Percentiles rank a stretch among this genome's conserved stretches.
These are phyloP conservation scores for Marasmarcha lunaedactyla DNA, from an alignment of 2,888 invertebrate genomes.

Conservation along the genomic window DNA sequence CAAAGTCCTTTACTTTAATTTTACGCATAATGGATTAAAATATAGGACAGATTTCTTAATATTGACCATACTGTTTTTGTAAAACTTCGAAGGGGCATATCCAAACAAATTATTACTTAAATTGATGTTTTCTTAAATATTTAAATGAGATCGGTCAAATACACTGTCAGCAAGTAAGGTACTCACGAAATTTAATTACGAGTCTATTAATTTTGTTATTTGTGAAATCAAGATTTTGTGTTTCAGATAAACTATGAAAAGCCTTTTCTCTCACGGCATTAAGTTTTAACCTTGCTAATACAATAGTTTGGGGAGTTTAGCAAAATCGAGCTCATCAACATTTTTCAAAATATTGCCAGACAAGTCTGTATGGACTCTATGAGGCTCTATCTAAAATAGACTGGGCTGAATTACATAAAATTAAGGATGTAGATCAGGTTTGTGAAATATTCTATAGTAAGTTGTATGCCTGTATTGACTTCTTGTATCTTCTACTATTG, in stretches of 20 bases:
- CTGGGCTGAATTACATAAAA: too few relatives aligned
- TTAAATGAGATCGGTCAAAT: constrained; percentile 83
- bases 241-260: constrained; percentile 90
- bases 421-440: too few relatives aligned
- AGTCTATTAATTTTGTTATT: constrained; percentile 82
- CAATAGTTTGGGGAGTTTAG: constrained; percentile 79
- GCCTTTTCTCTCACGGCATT: constrained; percentile 88
- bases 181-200: constrained; percentile 79
- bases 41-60: constrained; percentile 89
- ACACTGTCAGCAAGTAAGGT: constrained; percentile 81
- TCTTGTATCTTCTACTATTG: too few relatives aligned
- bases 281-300: constrained; percentile 82
- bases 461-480: too few relatives aligned
- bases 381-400: too few relatives aligned
- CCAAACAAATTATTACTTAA: constrained; percentile 82
- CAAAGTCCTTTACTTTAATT: constrained; percentile 80
- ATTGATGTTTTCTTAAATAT: constrained; percentile 85
- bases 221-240: constrained; percentile 82
- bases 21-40: constrained; percentile 82
- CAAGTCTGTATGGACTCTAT: too few relatives aligned
- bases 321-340: constrained; percentile 88
- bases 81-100: constrained; percentile 83
- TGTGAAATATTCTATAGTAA: too few relatives aligned
- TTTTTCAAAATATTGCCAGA: constrained; percentile 81
- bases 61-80: constrained; percentile 86